Evolutionary conservation across 2,888 invertebrate genomes (phyloP), one percentile per base, ranked within the genome.

Genomic region (Sialis lutaria): DNA sequence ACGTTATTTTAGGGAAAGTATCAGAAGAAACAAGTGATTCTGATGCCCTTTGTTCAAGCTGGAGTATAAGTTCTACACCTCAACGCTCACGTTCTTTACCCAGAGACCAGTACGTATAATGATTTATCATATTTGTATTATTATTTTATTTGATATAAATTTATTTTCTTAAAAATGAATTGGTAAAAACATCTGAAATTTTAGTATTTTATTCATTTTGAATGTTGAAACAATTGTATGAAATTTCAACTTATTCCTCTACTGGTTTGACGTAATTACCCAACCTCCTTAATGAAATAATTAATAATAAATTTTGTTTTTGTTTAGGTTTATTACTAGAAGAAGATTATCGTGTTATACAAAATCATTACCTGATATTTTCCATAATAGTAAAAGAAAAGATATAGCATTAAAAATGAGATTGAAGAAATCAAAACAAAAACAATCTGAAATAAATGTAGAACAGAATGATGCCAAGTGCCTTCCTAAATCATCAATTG

Each of bases 61-160:
- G 49, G 13, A 51, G 51, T 42, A 46, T 48, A 40, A 50, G 46
- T 45, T 51, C 51, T 9, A 51, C 51, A 12, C 51, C 51, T 44
- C 49, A 46, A 34, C 44, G 49, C 31, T 48, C 49, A 9, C 44
- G 44, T 42, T 50, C 48, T 12, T 40, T 50, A 22, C 42, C 47
- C 4, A 33, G 42, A 42, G 42, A 35, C n/a, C 13, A 22, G 47
- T 47, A 34, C 42, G 47, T 39, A n/a, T n/a, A 39, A 12, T 6
- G 5, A 12, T 39, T 39, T 2, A 9, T 6, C 6, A 2, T 12
- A 6, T 5, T 10, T 10, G 10, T 12, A 37, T n/a, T n/a, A n/a
- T n/a, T n/a, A n/a, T n/a, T n/a, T n/a, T n/a, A n/a, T n/a, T n/a
- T n/a, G n/a, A n/a, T n/a, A n/a, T n/a, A n/a, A n/a, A n/a, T n/a